These are phyloP conservation scores for Steinernema hermaphroditum DNA, from an alignment of 2,888 invertebrate genomes.

Conservation along the genomic window DNA sequence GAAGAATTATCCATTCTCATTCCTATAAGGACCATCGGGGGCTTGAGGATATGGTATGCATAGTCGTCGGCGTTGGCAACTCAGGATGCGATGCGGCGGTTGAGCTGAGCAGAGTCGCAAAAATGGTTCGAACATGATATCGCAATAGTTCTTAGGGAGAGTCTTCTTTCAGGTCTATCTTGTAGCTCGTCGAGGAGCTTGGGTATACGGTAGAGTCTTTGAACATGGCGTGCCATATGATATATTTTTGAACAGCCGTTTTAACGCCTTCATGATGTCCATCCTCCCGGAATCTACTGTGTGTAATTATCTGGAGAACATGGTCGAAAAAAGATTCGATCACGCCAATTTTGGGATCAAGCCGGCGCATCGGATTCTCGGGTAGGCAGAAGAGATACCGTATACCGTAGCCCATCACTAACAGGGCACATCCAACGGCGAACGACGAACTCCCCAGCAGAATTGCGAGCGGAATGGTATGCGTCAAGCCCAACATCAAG, in stretches of 20 bases:
- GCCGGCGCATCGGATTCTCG: constrained; percentile 64
- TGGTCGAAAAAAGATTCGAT: constrained; percentile 47
- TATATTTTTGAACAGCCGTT: constrained; percentile 27
- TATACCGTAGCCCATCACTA: not conserved
- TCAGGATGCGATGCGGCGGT: constrained; percentile 69
- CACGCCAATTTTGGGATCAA: constrained; percentile 68
- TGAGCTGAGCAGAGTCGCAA: constrained; percentile 52
- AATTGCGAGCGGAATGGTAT: constrained; percentile 65
- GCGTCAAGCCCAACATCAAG: constrained; percentile 53
- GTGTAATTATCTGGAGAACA: constrained; percentile 3
- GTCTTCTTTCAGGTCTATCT: constrained; percentile 66
- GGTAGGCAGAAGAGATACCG: not conserved
- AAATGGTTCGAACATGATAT: constrained; percentile 10
- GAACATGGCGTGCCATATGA: constrained; percentile 58
- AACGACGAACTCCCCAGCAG: constrained; percentile 70
- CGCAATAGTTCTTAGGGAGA: not conserved
- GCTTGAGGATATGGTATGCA: constrained; percentile 66
- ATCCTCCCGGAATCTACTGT: constrained; percentile 18
- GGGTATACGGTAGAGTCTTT: constrained; percentile 69
- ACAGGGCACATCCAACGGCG: constrained; percentile 58
- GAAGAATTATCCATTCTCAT: constrained; percentile 61
- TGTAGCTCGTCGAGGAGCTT: constrained; percentile 69
- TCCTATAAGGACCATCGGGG: constrained; percentile 56
- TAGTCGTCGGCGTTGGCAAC: constrained; percentile 69
- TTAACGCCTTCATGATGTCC: constrained; percentile 14